Evolutionary conservation across 2,888 invertebrate genomes (phyloP), one percentile per base, ranked within the genome.

Genomic region (Linnaemya vulpina): DNA sequence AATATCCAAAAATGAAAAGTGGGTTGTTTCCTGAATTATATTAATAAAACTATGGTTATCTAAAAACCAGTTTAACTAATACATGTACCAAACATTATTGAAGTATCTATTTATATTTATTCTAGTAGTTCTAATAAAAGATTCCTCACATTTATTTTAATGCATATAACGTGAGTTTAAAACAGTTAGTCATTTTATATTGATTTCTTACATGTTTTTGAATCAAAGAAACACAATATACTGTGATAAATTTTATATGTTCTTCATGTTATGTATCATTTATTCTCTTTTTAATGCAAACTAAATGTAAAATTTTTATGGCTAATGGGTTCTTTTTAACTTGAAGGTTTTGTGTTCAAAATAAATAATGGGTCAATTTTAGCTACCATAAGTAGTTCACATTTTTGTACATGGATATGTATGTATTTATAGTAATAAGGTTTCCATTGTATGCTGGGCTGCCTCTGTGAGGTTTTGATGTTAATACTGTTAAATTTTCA

Each of bases 381-480:
- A 13, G 15, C 25, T 40, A 40, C 9, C 17, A 60, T 17, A 9
- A 20, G 3, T 60, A 63, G 13, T 30, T 63, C 49, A 58, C 51
- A 77, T 8, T 46, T 15, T 15, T n/a, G n/a, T n/a, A n/a, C n/a
- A n/a, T n/a, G n/a, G n/a, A n/a, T n/a, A n/a, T n/a, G n/a, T n/a
- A n/a, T 78, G 51, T 55, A 55, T n/a, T 15, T 30, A 25, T 53
- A 53, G 13, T 13, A 68, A 58, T 22, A 22, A 77, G 40, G 40
- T 40, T 43, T 53, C 43, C 55, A 70, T 82, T n/a, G 65, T 58
- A 58, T 9, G 43, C 62, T 35, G 76, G 73, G 55, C 81, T 70
- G 81, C 89, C 89, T 89, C 89, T 88, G 88, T 89, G 89, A 89
- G 89, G 89, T 88, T 80, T 73, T 71, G 85, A 85, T 84, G 49